Evolutionary conservation across 2,888 invertebrate genomes (phyloP).

Genomic region (Aphodius granarius): DNA sequence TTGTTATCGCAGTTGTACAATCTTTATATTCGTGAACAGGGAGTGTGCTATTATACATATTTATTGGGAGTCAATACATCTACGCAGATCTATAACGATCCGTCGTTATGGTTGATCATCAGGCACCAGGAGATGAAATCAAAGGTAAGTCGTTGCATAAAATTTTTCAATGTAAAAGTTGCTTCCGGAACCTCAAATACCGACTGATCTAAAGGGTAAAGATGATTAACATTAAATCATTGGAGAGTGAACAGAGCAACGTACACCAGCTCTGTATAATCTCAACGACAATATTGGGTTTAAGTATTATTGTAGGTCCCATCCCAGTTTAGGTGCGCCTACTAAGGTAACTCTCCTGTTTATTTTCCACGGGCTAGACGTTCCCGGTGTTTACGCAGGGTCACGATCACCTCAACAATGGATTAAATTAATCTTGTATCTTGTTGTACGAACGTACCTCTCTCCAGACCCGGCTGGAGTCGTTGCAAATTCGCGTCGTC

Average conservation of each 20-base stretch:
- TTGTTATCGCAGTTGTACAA: too few species aligned
- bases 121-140: too few species aligned
- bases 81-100: too few species aligned
- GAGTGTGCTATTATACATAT: too few species aligned
- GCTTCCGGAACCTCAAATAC: background rate
- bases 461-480: background rate
- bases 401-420: conserved; percentile 30
- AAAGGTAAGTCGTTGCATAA: too few species aligned
- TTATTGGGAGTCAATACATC: too few species aligned
- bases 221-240: conserved; percentile 14
- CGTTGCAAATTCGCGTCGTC: background rate
- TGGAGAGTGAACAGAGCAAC: conserved; percentile 2
- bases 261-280: conserved; percentile 21
- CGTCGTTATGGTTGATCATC: too few species aligned
- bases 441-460: conserved; percentile 28
- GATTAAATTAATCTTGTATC: conserved; percentile 30
- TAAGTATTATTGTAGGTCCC: conserved; percentile 28
- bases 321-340: conserved; percentile 16
- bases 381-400: conserved; percentile 25
- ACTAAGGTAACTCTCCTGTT: conserved; percentile 21
- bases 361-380: conserved; percentile 22
- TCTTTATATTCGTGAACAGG: too few species aligned
- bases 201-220: background rate
- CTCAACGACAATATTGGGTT: conserved; percentile 29
- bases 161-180: too few species aligned